Base-by-base conservation (phyloP, 2,888 invertebrate genomes). In the Mythimna pallens region DNA sequence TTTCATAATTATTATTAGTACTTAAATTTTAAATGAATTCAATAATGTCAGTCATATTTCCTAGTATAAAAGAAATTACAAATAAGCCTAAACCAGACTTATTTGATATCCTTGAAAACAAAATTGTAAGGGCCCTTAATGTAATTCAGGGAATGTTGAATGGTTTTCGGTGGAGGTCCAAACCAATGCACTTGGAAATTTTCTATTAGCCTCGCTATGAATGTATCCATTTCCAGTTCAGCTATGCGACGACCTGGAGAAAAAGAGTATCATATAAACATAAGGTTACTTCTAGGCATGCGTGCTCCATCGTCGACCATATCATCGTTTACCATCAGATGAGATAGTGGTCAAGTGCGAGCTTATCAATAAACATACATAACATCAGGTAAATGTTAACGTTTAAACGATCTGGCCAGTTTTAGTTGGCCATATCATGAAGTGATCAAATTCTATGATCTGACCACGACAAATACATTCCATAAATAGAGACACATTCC, bases 221-320 rank as follows among this genome's bases (percentile, higher is more conserved):
- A 92, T 10, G 92, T 93, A 82, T 96, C 95, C 82, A 97, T 91
- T 86, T 97, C 97, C 76, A 97, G 93, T 82, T 97, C 97, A 0
- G 97, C 97, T 83, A 97, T 96, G 78, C 97, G 92, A 80, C 97
- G 95, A 50, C 97, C 97, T 92, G 82, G 0, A 83, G 77, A 59
- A 47, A 59, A 25, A 55, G 10, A 43, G 2, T 58, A 1, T 20
- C 20, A 20, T 17, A 20, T 8, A 57, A 8, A 6, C 25, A 14
- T 55, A 25, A 57, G 43, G 0, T 43, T 43, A 43, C 43, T 43
- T 43, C 43, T 43, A 43, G 14, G 47, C 47, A 47, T 20, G 47
- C 7, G 10, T 8, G 7, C 14, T 3, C 25, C 25, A 30, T 47
- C 7, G 47, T 47, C 47, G 47, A 47, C 47, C 5, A 47, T 3